Base-by-base conservation (phyloP, 2,888 invertebrate species). In the Spisula solida region DNA sequence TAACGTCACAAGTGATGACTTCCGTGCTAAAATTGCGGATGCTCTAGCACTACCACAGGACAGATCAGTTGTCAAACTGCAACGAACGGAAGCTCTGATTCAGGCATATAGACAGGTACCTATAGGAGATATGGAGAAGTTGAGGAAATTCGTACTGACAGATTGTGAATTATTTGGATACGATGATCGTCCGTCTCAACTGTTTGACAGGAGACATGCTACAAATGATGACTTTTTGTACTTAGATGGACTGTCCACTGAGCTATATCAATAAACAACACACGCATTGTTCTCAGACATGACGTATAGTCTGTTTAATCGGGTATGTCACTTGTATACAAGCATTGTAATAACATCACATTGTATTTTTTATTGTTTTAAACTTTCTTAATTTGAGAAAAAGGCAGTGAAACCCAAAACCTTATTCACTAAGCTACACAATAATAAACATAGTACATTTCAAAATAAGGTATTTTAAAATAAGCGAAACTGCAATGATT, bases 131-230 rank as follows among this genome's bases (percentile, higher is more conserved):
- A 82, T 94, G 81, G 86, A 91, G 18, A 88, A 85, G 80, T 84
- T 94, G 0, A 41, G 91, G 34, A 80, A 92, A 20, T 88, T 92
- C 48, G 93, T 94, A 31, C 41, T 70, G 2, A 87, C 90, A 34
- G 95, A 95, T 82, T 94, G 94, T 75, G 47, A 90, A 16, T 51
- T 95, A 25, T 95, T 95, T 89, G 92, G 92, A 25, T 95, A 94
- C 85, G 93, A 93, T 41, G 78, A 88, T 14, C 34, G 87, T 8
- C 93, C 93, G 0, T 41, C 31, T 14, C 75, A 56, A 47, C 48
- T 93, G 2, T 93, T 93, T 84, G 55, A 88, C n/a, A 86, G 93
- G 18, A n/a, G 18, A 55, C 29, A 56, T 16, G 12, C n/a, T 12
- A 4, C 14, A 29, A n/a, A 48, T 51, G 29, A 51, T 29, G 81